These are phyloP conservation scores for Scaptomyza reducta DNA, from an alignment of 2,888 invertebrate species.

Conservation along the genomic window DNA sequence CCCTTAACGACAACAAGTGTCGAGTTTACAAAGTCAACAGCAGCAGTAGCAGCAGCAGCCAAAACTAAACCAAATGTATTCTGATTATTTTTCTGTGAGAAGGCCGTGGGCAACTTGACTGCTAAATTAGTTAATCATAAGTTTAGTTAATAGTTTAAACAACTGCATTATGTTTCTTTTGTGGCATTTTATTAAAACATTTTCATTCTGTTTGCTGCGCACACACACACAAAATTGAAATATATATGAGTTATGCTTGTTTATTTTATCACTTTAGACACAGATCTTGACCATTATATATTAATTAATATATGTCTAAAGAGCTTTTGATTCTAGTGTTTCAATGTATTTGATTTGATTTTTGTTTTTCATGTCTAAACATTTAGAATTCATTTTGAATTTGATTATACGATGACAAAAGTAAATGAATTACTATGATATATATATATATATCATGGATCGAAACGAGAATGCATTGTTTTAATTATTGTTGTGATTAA, in stretches of 20 bases:
- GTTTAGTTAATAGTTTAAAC: slow-evolving; percentile 10
- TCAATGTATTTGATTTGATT: slow-evolving; percentile 1
- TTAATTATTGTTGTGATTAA: slow-evolving; percentile 55
- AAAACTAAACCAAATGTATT: slow-evolving; percentile 1
- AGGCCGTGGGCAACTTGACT: slow-evolving; percentile 19
- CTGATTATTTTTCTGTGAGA: slow-evolving; percentile 14
- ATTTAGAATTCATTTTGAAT: slow-evolving; percentile 20
- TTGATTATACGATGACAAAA: slow-evolving; percentile 25
- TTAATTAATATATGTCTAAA: slow-evolving; percentile 18
- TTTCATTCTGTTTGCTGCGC: slow-evolving; percentile 36
- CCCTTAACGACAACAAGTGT: slow-evolving; percentile 88
- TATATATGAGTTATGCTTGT: slow-evolving; percentile 15
- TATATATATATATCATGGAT: slow-evolving; percentile 13
- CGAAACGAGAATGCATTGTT: slow-evolving; percentile 16
- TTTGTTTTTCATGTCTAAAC: slow-evolving; percentile 2
- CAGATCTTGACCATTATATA: slow-evolving; percentile 13
- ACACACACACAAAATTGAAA: slow-evolving; percentile 32
- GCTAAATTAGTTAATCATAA: background rate
- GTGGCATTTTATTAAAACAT: slow-evolving; percentile 56
- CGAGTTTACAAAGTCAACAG: slow-evolving; percentile 87
- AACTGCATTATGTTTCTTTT: slow-evolving; percentile 25
- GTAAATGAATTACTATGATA: slow-evolving; percentile 4
- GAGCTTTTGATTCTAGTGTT: slow-evolving; percentile 40
- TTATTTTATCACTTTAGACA: slow-evolving; percentile 56
- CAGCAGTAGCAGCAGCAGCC: slow-evolving; percentile 1